Evolutionary conservation across 1,140 invertebrate genomes (phyloP), one percentile per base, ranked within the genome.

Genomic region (Cepaea nemoralis): DNA sequence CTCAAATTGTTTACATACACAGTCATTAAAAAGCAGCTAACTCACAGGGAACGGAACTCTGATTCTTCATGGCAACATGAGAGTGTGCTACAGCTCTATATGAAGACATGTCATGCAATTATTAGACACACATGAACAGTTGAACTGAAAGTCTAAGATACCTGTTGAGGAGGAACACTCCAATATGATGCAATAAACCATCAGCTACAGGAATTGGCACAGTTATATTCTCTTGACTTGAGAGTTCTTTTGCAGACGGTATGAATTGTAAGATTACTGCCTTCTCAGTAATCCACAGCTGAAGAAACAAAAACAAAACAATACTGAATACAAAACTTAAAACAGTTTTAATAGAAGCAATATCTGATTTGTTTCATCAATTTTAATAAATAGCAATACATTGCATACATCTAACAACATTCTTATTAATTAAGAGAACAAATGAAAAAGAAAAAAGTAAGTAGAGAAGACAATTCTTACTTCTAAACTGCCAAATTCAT

Each of bases 401-500:
- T 55, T 5, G 2, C 3, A 22, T 55, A 55, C 3, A 55, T 55
- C 50, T n/a, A 22, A 22, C 14, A 55, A 22, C 12, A 22, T 22
- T 6, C n/a, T 22, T 55, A 22, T 55, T 22, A n/a, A 69, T 6
- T 33, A 39, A 40, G 40, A 39, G n/a, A 39, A 1, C 37, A 71
- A 39, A 8, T 39, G 22, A 42, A 24, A 71, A 71, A 40, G 40
- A 19, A 8, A 39, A 2, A 71, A 71, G 40, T 22, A 71, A n/a
- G 40, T 22, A 22, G 40, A 39, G 5, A 71, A 55, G 24, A 39
- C 69, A 77, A 27, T 75, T 33, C 92, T 93, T 93, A 97, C 95
- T 94, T 97, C 96, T 95, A 96, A 96, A 90, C 95, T 96, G 80
- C 95, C 95, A 88, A 93, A 92, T 78, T 94, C 94, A 84, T 94